phyloP scores from a whole-genome alignment of 1,140 invertebrate genomes.

The Kradibia gibbosae region DNA sequence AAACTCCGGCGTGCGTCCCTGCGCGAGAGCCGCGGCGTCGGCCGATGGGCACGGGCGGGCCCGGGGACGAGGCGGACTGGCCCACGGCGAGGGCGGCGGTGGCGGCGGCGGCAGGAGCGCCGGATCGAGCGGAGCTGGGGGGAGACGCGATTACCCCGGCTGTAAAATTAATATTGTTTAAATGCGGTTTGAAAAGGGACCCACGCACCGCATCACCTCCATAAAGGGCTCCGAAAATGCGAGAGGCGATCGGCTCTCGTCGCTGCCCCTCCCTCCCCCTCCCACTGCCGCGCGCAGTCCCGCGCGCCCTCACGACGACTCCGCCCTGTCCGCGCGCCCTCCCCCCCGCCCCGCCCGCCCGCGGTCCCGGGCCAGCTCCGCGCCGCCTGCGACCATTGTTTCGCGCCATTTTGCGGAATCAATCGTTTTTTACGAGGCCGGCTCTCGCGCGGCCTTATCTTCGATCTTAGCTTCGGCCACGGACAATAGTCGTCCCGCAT shows the following conservation, averaged over 20 bases:
- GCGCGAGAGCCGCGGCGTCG: too few species aligned
- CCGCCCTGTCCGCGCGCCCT: too few species aligned
- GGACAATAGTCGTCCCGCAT: too few species aligned
- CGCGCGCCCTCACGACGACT: too few species aligned
- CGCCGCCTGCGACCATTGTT: background rate
- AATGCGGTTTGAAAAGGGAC: conserved; percentile 45
- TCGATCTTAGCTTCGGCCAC: background rate
- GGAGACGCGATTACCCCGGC: conserved; percentile 1
- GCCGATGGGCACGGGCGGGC: too few species aligned
- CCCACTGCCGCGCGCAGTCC: too few species aligned
- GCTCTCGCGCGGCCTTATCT: background rate
- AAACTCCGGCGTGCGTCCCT: background rate
- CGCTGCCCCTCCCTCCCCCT: too few species aligned
- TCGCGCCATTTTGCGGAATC: background rate
- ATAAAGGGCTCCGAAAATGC: conserved; percentile 23
- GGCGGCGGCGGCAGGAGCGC: too few species aligned
- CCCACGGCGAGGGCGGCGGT: too few species aligned
- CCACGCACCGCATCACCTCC: background rate
- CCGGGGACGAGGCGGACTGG: too few species aligned
- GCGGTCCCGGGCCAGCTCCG: too few species aligned
- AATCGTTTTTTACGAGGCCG: background rate
- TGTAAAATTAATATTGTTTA: conserved; percentile 49
- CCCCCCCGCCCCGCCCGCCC: too few species aligned
- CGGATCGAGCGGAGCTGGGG: background rate
- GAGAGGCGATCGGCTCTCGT: background rate